These are phyloP conservation scores for Scelioninae gen. 2 DNA, from an alignment of 2,888 invertebrate species.

Conservation along the genomic window DNA sequence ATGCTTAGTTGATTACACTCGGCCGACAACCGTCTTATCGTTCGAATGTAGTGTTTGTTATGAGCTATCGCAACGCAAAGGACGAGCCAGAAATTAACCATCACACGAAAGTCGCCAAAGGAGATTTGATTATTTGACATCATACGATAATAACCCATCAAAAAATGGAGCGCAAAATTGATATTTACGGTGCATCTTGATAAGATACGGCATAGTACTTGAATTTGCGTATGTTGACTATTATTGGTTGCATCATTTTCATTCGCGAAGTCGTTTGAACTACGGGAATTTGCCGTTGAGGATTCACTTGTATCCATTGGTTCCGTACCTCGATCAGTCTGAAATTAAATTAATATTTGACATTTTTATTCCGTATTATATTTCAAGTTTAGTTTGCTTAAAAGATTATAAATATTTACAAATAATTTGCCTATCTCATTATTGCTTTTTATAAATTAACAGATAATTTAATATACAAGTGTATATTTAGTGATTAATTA, in stretches of 20 bases:
- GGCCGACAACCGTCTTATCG: background rate
- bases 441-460: too few relatives aligned
- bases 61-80: background rate
- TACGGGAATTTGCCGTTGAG: slow-evolving; percentile 56
- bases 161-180: background rate
- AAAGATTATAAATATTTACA: too few relatives aligned
- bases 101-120: background rate
- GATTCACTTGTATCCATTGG: slow-evolving; percentile 80
- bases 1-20: background rate
- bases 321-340: slow-evolving; percentile 84
- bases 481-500: too few relatives aligned
- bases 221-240: slow-evolving; percentile 1
- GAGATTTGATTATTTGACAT: background rate
- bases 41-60: background rate
- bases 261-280: slow-evolving; percentile 22
- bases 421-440: too few relatives aligned
- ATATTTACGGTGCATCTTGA: background rate
- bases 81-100: background rate
- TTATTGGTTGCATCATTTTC: slow-evolving; percentile 3
- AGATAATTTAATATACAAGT: too few relatives aligned
- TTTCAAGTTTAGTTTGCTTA: too few relatives aligned
- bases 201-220: slow-evolving; percentile 8
- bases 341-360: slow-evolving; percentile 32
- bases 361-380: too few relatives aligned
- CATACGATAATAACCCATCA: background rate